Conservation (phyloP, 2,113 vertebrate genomes). For the Carlito syrichta region DNA sequence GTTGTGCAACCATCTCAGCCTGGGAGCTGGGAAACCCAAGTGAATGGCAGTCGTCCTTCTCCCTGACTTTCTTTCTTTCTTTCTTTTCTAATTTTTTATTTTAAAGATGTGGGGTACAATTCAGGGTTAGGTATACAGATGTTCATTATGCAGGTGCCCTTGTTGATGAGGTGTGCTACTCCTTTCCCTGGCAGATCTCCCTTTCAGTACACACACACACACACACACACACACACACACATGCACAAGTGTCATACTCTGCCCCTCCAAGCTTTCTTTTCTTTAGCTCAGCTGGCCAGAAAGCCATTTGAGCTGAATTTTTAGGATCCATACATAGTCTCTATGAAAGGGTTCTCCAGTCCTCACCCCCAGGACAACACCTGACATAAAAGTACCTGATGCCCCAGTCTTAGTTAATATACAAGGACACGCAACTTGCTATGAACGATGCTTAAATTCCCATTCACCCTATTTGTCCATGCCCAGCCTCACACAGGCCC, state of each 20-base stretch:
- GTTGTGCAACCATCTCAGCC: rapidly evolving
- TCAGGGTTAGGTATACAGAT: too few relatives aligned
- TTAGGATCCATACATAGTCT: not conserved
- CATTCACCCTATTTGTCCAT: not conserved
- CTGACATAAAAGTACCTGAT: not conserved
- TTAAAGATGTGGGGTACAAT: too few relatives aligned
- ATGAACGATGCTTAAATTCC: not conserved
- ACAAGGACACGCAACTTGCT: not conserved
- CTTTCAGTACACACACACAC: not conserved
- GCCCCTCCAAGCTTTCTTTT: not conserved
- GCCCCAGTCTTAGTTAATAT: not conserved
- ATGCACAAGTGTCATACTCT: not conserved
- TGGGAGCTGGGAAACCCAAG: not conserved
- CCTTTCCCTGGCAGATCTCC: too few relatives aligned
- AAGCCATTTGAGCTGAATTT: not conserved
- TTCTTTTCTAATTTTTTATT: too few relatives aligned
- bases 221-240: not conserved
- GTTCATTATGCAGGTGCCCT: too few relatives aligned
- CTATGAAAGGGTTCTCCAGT: not conserved
- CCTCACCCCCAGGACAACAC: not conserved
- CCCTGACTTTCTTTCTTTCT: too few relatives aligned
- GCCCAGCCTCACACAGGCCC: not conserved
- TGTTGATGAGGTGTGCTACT: too few relatives aligned
- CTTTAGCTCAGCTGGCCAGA: not conserved
- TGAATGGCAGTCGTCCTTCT: too few relatives aligned